These are phyloP conservation scores for Anguilla marmorata DNA, from an alignment of 2,797 vertebrate genomes.

Conservation along the genomic window DNA sequence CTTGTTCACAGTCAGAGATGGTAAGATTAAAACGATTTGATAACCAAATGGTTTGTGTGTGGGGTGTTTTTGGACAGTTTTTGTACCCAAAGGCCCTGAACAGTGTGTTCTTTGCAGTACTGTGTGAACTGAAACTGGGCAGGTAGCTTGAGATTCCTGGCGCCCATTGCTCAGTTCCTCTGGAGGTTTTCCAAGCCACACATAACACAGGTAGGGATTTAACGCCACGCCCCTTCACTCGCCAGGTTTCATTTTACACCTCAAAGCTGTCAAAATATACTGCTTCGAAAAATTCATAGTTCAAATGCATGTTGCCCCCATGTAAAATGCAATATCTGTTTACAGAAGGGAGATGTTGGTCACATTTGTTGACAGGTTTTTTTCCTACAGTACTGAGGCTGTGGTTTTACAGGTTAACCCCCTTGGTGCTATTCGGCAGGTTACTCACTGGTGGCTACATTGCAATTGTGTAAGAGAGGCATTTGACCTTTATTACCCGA, in stretches of 20 bases:
- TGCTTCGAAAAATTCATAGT: neutral
- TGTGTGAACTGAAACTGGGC: slow-evolving; percentile 1
- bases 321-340: neutral
- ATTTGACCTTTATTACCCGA: neutral
- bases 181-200: slow-evolving; percentile 9
- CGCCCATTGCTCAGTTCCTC: neutral
- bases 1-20: neutral
- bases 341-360: neutral
- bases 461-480: neutral
- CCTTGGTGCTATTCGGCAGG: neutral
- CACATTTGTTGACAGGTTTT: neutral
- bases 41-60: neutral
- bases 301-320: neutral
- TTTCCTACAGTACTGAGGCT: neutral
- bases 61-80: neutral
- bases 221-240: neutral
- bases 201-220: neutral
- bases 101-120: neutral
- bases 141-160: slow-evolving; percentile 3
- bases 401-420: neutral
- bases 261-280: neutral
- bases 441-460: neutral
- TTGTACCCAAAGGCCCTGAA: neutral
- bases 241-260: slow-evolving; percentile 8
- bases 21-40: slow-evolving; percentile 4